These are phyloP conservation scores for Hydrotaea cyrtoneurina DNA, from an alignment of 2,888 invertebrate genomes.

Conservation along the genomic window DNA sequence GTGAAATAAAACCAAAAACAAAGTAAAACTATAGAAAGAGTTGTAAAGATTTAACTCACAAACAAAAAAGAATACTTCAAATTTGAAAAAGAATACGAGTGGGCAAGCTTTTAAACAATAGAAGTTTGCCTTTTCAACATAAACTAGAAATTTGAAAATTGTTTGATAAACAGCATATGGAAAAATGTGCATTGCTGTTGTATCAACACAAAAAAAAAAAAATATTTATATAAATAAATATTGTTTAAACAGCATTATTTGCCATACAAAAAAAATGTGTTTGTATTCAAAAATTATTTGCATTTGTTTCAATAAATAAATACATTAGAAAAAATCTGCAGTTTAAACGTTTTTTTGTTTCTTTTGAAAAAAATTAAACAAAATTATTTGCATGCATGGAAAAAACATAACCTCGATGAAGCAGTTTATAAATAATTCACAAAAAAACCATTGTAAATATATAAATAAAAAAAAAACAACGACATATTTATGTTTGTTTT, in stretches of 20 bases:
- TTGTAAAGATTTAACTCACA: background rate
- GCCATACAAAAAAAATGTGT: constrained; percentile 11
- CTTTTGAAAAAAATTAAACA: background rate
- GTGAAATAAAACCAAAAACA: background rate
- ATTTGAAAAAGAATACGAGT: background rate
- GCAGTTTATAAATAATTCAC: background rate
- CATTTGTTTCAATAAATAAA: background rate
- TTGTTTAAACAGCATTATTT: constrained; percentile 15
- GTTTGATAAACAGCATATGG: background rate
- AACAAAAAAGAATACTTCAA: background rate
- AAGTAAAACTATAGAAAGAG: background rate
- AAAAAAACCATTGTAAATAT: background rate
- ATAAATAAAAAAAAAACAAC: background rate
- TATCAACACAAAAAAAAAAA: background rate
- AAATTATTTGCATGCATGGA: background rate
- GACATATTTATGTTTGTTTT: background rate
- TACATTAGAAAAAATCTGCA: background rate
- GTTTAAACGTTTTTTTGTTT: background rate
- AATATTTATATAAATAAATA: background rate
- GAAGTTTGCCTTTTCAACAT: background rate
- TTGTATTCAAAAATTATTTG: constrained; percentile 1
- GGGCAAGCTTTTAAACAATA: background rate
- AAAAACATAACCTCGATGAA: background rate
- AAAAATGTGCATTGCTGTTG: background rate
- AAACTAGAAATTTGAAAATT: background rate